Evolutionary conservation across 2,888 invertebrate species (phyloP), one percentile per base, ranked within the genome.

Genomic region (Acanthopleura granulata): DNA sequence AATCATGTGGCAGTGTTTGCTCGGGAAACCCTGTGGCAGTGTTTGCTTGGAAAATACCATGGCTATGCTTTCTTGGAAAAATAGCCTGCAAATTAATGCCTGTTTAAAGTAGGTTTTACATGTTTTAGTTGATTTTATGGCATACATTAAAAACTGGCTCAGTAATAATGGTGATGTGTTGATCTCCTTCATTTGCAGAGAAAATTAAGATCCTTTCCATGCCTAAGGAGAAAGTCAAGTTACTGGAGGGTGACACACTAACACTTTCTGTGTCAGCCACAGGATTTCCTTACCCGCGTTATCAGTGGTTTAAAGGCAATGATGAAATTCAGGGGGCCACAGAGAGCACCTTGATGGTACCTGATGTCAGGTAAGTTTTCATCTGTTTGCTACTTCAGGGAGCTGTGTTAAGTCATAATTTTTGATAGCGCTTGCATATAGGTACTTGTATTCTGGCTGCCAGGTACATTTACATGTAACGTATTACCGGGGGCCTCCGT

Each of bases 241-340:
- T 86, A 15, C 49, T 73, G 66, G 82, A 83, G 72, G 85, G 85
- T 3, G 81, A 83, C 29, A 62, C 76, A 18, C 72, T 87, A 29
- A 61, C 70, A 12, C 72, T 88, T 76, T 79, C 75, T 9, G 88
- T 90, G 22, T 82, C 85, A 72, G 91, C 90, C 0, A 84, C 81
- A 40, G 90, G 90, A 0, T 88, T 90, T 66, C 91, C 91, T 1
- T 87, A 85, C 72, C 90, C 91, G 4, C 79, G 83, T 9, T 89
- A 85, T 76, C 86, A 88, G 79, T 91, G 91, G 91, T 86, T 81
- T 50, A 72, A 76, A 15, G 76, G 62, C 72, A 62, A 74, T n/a
- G 49, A n/a, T 71, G 74, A 76, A 49, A 62, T 78, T 18, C 61
- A 57, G 30, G 75, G 74, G 11, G 77, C 75, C 49, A 76, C 73